Base-by-base conservation (phyloP, 2,797 vertebrate species). In the Anguilla obscura region DNA sequence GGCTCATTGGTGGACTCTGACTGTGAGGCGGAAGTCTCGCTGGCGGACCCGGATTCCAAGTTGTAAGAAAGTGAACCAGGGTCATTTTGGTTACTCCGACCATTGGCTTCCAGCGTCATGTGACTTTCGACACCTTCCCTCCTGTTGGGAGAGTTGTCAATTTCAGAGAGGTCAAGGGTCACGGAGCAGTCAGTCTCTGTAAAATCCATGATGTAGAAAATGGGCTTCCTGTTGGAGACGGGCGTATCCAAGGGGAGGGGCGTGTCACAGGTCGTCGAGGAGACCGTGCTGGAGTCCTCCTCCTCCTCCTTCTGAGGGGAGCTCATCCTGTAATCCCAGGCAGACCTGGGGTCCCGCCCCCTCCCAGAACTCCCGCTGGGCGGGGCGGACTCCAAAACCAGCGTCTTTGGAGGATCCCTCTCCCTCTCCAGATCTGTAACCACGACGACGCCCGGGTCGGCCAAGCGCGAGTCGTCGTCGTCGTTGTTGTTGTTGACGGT, bases 111-210 rank as follows among this genome's bases (percentile, higher is more conserved):
- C n/a, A 93, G 0, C 7, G 48, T 91, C 0, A 87, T 91, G 74
- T 92, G 89, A 50, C 74, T 63, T 4, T 88, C 89, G 79, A 91
- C 85, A 33, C 89, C 90, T 82, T 96, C 94, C 9, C 93, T 95
- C 0, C 69, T 92, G 0, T 93, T 63, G 0, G 92, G 91, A 0
- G 94, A 94, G 92, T 93, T 94, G 87, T 97, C 95, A 1, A 94
- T 93, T 88, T 99, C 98, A 0, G 98, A 98, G 89, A 94, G 97
- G 93, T 99, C 98, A 86, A 98, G 90, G 0, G 96, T 95, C 91
- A 98, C 95, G 0, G 98, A 99, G 93, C 96, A 98, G 93, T 99
- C 97, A 0, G 97, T 97, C 89, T 99, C 98, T 0, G 97, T 98
- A 91, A 94, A 96, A 92, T 96, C 96, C 6, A 94, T 10, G 40